Evolutionary conservation across 2,797 vertebrate genomes (phyloP).

Genomic region (Takifugu rubripes): DNA sequence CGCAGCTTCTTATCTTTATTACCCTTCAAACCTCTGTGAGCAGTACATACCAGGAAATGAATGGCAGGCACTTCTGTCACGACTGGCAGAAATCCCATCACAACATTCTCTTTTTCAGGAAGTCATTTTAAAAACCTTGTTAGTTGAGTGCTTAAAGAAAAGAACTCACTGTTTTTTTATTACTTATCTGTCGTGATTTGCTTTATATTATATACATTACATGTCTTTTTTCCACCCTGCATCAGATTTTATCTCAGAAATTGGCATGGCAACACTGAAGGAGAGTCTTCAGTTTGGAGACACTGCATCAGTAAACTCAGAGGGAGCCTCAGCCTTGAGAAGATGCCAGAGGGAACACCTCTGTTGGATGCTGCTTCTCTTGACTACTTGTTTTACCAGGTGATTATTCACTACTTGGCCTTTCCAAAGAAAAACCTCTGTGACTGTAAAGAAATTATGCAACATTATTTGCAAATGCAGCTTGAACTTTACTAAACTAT

Average conservation of each 20-base stretch:
- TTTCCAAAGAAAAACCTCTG: not conserved
- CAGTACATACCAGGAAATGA: not conserved
- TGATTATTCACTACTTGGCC: conserved; percentile 31
- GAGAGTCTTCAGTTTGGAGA: conserved; percentile 88
- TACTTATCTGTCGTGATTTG: no score
- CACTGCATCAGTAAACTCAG: conserved; percentile 87
- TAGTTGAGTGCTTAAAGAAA: no score
- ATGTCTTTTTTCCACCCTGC: conserved; percentile 8
- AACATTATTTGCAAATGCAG: conserved; percentile 24
- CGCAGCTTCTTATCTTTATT: not conserved
- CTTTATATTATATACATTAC: not conserved
- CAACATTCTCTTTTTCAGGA: no score
- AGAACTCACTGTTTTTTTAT: no score
- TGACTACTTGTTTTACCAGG: conserved; percentile 94
- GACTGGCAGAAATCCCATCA: not conserved
- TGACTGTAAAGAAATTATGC: conserved; percentile 23
- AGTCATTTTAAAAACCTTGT: no score
- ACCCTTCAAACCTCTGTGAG: not conserved
- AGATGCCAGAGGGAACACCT: conserved; percentile 83
- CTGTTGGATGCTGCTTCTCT: conserved; percentile 87
- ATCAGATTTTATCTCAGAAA: conserved; percentile 93
- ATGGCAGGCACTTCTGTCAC: not conserved
- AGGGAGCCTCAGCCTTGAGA: conserved; percentile 74
- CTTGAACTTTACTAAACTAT: not conserved
- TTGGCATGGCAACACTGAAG: conserved; percentile 96